Evolutionary conservation across 2,888 invertebrate species (phyloP).

Genomic region (Lasioglossum morio): DNA sequence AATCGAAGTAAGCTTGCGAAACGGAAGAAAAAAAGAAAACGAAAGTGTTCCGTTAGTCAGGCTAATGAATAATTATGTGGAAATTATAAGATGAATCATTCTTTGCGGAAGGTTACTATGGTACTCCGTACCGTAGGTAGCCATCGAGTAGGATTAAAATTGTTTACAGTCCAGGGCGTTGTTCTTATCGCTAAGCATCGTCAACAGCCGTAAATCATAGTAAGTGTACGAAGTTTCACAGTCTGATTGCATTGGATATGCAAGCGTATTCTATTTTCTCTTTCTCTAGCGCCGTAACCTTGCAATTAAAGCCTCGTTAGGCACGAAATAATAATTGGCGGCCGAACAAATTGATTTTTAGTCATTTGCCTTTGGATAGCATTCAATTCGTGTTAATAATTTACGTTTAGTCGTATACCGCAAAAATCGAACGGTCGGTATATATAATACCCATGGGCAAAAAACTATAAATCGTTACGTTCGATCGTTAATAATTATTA

Average conservation of each 20-base stretch:
- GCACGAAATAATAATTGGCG: conserved; percentile 13
- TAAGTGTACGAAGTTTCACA: conserved; percentile 6
- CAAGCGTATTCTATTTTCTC: neutral
- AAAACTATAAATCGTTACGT: neutral
- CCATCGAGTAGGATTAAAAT: neutral
- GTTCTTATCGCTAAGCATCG: neutral
- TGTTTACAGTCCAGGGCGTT: neutral
- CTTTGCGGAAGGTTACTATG: neutral
- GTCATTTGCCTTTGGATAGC: neutral
- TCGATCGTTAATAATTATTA: neutral
- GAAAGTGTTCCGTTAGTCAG: conserved; percentile 1
- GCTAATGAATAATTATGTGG: neutral
- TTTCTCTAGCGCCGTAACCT: neutral
- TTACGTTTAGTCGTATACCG: neutral
- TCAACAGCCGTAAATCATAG: conserved; percentile 18
- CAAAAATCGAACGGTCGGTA: neutral
- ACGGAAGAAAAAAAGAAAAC: neutral
- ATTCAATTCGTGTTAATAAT: neutral
- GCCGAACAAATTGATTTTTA: conserved; percentile 5
- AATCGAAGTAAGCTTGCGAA: neutral
- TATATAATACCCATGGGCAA: neutral
- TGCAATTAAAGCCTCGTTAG: conserved; percentile 1
- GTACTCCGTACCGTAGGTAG: neutral
- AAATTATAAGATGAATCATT: conserved; percentile 6
- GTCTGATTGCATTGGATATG: conserved; percentile 10